Evolutionary conservation across 2,113 vertebrate species (phyloP), one percentile per base, ranked within the genome.

Genomic region (Alethe castanea): DNA sequence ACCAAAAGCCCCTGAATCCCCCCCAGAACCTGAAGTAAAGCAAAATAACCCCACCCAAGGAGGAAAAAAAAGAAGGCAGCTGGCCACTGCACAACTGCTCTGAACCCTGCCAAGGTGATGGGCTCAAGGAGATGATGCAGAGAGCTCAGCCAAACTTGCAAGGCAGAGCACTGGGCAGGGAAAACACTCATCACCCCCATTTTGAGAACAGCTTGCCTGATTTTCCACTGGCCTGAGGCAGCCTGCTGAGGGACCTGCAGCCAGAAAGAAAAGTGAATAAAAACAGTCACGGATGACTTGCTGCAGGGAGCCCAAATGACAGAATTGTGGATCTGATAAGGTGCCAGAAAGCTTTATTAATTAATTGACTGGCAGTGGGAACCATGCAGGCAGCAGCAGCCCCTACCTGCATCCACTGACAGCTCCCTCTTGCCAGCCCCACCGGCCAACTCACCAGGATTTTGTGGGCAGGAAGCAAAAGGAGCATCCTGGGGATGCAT

Each of bases 1-100:
- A 24, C 3, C 19, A 31, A 79, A 72, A n/a, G 5, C 1, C 7
- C 18, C 14, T 2, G 2, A 5, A 42, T 2, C 4, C 5, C 19
- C 9, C 3, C 16, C 3, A 28, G 74, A 79, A 69, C 22, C n/a
- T 42, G 19, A 92, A 66, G 40, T 17, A 83, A 69, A 81, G 8
- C 10, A 29, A 42, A 87, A 35, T 35, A 42, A 29, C 2, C 1
- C 2, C 17, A 62, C 15, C 19, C 19, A n/a, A 36, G 19, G 31
- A 84, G 14, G 22, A 45, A 45, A 77, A 89, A 36, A 52, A 28
- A 14, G 40, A 26, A 15, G 3, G 62, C 19, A 64, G 57, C 48
- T 3, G 3, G n/a, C 20, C 50, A 65, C 64, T 0, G 1, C 5
- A 4, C 24, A 38, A 44, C 18, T 56, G 35, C 72, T 67, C 33